Evolutionary conservation across 2,888 invertebrate species (phyloP), one percentile per base, ranked within the genome.

Genomic region (Hedychridium roseum): DNA sequence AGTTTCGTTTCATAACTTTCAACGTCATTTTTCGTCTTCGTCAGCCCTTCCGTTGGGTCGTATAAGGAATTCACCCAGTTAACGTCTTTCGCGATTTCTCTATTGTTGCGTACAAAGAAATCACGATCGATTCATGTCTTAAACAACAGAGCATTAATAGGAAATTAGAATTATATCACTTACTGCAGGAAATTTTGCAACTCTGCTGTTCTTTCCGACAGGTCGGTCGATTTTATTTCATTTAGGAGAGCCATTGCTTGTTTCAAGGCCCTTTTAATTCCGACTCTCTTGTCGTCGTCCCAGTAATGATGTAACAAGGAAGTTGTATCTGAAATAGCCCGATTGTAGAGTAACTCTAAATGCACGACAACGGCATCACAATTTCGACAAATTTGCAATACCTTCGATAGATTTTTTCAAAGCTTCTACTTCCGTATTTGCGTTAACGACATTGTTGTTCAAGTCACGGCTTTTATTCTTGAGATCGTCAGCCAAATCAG

Each of bases 211-310:
- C 72, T 79, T 14, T 66, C 64, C 2, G 74, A 64, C 9, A 80
- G 62, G 36, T 79, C 66, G 0, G 76, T 49, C 44, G 51, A 58
- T 32, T 81, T 78, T 32, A 86, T 80, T 18, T 82, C 73, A 16
- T 81, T 79, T 16, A 84, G 73, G 44, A 83, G 78, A 53, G 72
- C 77, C 7, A 73, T 76, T 0, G 83, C 85, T 61, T 82, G 80
- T 37, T 81, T 79, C 3, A 85, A 59, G 0, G 83, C 83, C 9
- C 80, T 81, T 20, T 83, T 81, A 1, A 84, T 68, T 50, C 82
- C 83, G n/a, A 85, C 65, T 50, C 84, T 83, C 32, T 82, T 81
- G 20, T 81, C 79, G 14, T 81, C 80, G 41, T 80, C 80, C 2
- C 82, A 83, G 49, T 85, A 83, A 26, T 79, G 59, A 7, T 43